Percentiles rank a stretch among this genome's conserved stretches.
Evolutionary conservation across 2,888 invertebrate species (phyloP).

Genomic region (Apodemia duryi): DNA sequence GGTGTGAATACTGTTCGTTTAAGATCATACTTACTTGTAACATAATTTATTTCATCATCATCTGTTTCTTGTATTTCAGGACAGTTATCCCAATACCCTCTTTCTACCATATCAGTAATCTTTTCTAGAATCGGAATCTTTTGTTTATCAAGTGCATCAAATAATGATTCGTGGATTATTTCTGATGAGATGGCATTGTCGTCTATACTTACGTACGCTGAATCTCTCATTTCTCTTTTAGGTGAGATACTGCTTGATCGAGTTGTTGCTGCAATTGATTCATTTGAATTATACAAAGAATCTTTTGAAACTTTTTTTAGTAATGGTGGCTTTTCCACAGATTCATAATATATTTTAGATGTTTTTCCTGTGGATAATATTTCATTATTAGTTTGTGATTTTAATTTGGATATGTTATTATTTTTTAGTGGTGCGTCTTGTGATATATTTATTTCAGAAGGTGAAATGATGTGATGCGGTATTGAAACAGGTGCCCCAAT

Average conservation of each 20-base stretch:
- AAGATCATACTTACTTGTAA: slow-evolving; percentile 48
- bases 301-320: slow-evolving; percentile 1
- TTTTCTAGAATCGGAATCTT: slow-evolving; percentile 42
- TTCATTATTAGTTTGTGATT: neutral
- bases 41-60: slow-evolving; percentile 43
- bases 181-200: slow-evolving; percentile 68
- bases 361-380: slow-evolving; percentile 11
- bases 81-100: slow-evolving; percentile 65
- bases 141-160: slow-evolving; percentile 40
- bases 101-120: slow-evolving; percentile 62
- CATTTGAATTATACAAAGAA: slow-evolving; percentile 7
- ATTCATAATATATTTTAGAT: neutral
- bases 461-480: slow-evolving; percentile 54
- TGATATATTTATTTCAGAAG: slow-evolving; percentile 39
- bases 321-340: slow-evolving; percentile 1
- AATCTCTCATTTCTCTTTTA: slow-evolving; percentile 72
- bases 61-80: slow-evolving; percentile 45
- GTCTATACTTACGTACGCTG: slow-evolving; percentile 76
- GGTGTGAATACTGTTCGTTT: slow-evolving; percentile 61
- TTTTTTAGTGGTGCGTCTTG: slow-evolving; percentile 32
- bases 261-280: slow-evolving; percentile 10
- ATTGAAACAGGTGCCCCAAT: slow-evolving; percentile 75
- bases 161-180: slow-evolving; percentile 43
- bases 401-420: neutral
- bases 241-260: slow-evolving; percentile 40